Evolutionary conservation across 2,113 vertebrate genomes (phyloP), one percentile per base, ranked within the genome.

Genomic region (Thryonomys swinderianus): DNA sequence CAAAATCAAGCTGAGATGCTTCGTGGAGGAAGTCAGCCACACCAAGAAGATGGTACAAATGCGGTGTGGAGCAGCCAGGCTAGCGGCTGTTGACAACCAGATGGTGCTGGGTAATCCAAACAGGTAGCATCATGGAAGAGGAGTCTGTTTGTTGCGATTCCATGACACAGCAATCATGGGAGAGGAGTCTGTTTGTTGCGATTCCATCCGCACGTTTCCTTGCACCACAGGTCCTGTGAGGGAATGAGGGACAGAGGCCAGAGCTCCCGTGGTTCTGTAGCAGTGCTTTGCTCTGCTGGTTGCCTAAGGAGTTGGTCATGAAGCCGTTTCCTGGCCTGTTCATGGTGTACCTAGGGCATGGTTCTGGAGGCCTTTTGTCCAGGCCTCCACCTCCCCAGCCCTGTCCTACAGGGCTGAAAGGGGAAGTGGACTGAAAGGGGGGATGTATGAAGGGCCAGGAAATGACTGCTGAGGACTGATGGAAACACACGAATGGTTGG

Each of bases 401-500:
- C 89, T 61, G 30, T 14, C 7, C 30, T 12, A 1, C 13, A 51
- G 30, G 2, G 7, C 25, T 4, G 9, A 10, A n/a, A n/a, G n/a
- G n/a, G n/a, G n/a, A n/a, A n/a, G 25, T 7, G 55, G 53, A 37
- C 10, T 18, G 3, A 61, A 21, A 34, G 7, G 6, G 18, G 27
- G 34, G 25, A 27, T 1, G 18, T 76, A 34, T 1, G 30, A 32
- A 66, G 1, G 6, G 5, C 1, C 25, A 25, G 30, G 64, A 76
- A n/a, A 7, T 11, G 20, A 57, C 71, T 11, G 7, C 1, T 0
- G 5, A 48, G 53, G 66, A n/a, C 53, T 45, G 4, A 57, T 0
- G 12, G n/a, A 0, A 0, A 51, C 32, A 20, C 7, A 13, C 16
- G 21, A 8, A 45, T 3, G 7, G 34, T 3, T 2, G 1, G 1